Base-by-base conservation (phyloP, 2,797 vertebrate species). In the Malurus splendens region DNA sequence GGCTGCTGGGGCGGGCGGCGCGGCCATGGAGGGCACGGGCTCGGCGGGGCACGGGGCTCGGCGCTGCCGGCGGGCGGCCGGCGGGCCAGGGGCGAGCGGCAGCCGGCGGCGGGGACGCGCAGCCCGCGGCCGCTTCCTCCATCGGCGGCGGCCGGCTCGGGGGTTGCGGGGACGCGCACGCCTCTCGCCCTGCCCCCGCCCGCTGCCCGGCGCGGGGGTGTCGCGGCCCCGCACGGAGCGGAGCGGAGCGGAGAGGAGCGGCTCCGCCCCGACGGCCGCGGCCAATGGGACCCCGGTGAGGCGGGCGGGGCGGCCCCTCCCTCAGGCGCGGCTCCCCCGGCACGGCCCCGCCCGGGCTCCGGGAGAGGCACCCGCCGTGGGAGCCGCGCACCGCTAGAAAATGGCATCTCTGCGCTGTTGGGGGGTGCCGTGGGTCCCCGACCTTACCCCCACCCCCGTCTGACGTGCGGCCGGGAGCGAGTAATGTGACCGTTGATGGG, bases 301-400 rank as follows among this genome's bases (percentile, higher is more conserved):
- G 67, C 73, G 52, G 64, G 27, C 23, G 20, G 62, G 32, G n/a
- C 32, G 1, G 76, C 32, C 32, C 44, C 52, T 5, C 25, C 18
- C 61, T 44, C 44, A 19, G 2, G 12, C 20, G 2, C 30, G 6
- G 4, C 15, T 1, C 33, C 44, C 32, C 25, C 39, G 2, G 19
- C 8, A 0, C 38, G 14, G 8, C 5, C 14, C 23, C 16, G 50
- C n/a, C 41, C 42, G 4, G 16, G 61, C 38, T 7, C 25, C 13
- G 13, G 87, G 57, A 60, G 67, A 36, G 28, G 88, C 30, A 22
- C 12, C 68, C 24, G 97, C 94, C 95, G 97, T 7, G 0, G 0
- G 97, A 95, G 94, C 97, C 98, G 95, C 93, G 39, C 64, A 28
- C 84, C 82, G 73, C 76, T 28, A 7, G 68, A 33, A 72, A 93